Base-by-base conservation (phyloP, 1,140 invertebrate genomes). In the Diplogasteroides magnus region DNA sequence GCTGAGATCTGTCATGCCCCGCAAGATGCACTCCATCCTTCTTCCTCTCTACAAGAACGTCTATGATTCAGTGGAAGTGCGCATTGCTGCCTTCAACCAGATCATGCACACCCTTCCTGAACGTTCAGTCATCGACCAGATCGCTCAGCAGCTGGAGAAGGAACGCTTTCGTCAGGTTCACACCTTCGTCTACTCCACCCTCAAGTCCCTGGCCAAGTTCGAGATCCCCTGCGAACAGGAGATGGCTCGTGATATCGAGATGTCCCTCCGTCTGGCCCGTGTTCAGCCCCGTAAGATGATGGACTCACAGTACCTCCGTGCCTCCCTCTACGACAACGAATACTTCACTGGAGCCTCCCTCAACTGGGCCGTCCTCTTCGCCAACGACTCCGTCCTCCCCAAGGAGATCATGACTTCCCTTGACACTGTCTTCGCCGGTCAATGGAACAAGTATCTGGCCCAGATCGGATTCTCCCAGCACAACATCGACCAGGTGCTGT, bases 31-130 rank as follows among this genome's bases (percentile, higher is more conserved):
- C 57, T 29, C 31, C 37, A 65, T 82, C 48, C 67, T 79, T 32
- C 19, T 80, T 65, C 78, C 78, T 31, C 56, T 80, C 64, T 81
- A 74, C 76, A 57, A 67, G 27, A 81, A 82, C 74, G 71, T 32
- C 61, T 57, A 73, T 56, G 78, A 82, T 64, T 37, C 67, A 28
- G 71, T 71, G 57, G 73, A 81, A 55, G 62, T 80, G 31, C 77
- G 78, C 2, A 81, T 80, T 56, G 57, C 66, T 57, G 79, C 78
- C 31, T 64, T 79, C 32, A 37, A 75, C 69, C 67, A 73, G 60
- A 59, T 80, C 48, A 69, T 79, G 59, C 32, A 68, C 28, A 81
- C 77, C 31, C 65, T 69, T 25, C 77, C 79, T 31, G 68, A 70
- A 31, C 58, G 59, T 15, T 14, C 31, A 27, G 65, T 80, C 63